Conservation (phyloP, 2,797 vertebrate genomes). For the Fistularia commersonii region DNA sequence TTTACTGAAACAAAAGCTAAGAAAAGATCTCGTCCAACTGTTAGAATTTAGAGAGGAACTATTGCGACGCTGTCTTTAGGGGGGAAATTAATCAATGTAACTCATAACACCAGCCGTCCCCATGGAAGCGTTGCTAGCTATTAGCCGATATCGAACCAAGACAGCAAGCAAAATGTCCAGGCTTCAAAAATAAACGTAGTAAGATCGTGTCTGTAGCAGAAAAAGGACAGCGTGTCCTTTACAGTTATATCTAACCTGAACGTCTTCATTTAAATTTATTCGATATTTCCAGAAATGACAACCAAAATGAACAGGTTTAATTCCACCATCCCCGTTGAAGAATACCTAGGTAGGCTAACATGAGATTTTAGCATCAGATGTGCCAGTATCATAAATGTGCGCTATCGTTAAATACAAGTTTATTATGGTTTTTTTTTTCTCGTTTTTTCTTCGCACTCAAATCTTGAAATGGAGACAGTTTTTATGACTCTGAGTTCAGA, state of each 20-base stretch:
- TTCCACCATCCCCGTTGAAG: conserved; percentile 58
- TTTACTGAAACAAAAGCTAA: too few relatives aligned
- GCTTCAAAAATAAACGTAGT: not conserved
- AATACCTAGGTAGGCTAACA: conserved; percentile 70
- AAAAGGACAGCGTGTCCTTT: rapidly evolving
- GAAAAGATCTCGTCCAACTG: too few relatives aligned
- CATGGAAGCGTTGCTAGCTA: conserved; percentile 1
- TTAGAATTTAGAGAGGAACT: conserved; percentile 24
- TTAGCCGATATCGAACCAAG: not conserved
- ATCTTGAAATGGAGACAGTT: too few relatives aligned
- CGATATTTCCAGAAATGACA: not conserved
- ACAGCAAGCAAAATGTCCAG: not conserved
- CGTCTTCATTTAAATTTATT: not conserved
- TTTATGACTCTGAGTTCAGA: too few relatives aligned
- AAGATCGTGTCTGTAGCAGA: not conserved
- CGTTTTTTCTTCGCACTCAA: too few relatives aligned
- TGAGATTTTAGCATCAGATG: conserved; percentile 10
- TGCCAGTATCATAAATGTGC: not conserved
- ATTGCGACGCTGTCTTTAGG: not conserved
- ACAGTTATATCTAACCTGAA: not conserved
- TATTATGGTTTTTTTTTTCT: not conserved
- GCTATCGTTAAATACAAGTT: not conserved
- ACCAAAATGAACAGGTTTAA: conserved; percentile 66
- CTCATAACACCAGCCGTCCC: conserved; percentile 52
- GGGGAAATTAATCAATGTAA: conserved; percentile 15